These are phyloP conservation scores for Zoroaster sp. DNA, from an alignment of 53 echinoderm and acorn worm genomes.

Conservation along the genomic window DNA sequence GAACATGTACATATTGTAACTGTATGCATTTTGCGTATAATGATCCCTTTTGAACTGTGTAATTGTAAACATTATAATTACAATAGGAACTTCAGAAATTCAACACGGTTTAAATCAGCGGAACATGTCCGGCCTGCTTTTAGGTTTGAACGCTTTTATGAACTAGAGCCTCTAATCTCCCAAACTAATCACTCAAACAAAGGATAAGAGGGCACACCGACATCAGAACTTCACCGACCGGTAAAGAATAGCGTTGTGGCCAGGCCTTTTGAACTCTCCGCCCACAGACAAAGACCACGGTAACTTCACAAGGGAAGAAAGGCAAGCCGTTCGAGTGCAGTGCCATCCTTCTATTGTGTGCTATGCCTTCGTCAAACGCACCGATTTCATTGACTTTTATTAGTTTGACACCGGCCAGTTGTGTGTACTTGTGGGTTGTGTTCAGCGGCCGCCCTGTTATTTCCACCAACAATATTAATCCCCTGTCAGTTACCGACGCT, in stretches of 20 bases:
- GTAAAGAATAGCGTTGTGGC: background rate
- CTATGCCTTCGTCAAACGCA: background rate
- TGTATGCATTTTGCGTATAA: no score
- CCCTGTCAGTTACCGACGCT: background rate
- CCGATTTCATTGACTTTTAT: background rate
- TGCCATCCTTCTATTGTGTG: background rate
- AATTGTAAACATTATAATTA: no score
- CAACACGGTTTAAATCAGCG: no score
- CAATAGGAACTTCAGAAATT: no score
- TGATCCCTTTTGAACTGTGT: no score
- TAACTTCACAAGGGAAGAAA: background rate
- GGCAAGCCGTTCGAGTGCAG: background rate
- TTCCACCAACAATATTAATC: background rate
- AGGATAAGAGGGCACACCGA: background rate
- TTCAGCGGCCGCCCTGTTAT: background rate
- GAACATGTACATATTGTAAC: no score
- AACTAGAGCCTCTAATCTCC: background rate
- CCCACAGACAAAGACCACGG: background rate
- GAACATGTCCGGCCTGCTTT: no score
- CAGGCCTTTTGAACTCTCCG: background rate
- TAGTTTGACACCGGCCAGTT: background rate
- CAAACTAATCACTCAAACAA: background rate
- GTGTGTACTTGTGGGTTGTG: background rate
- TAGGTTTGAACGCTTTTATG: no score
- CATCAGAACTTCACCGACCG: background rate